These are phyloP conservation scores for Pasiphila rectangulata DNA, from an alignment of 2,888 invertebrate species.

Conservation along the genomic window DNA sequence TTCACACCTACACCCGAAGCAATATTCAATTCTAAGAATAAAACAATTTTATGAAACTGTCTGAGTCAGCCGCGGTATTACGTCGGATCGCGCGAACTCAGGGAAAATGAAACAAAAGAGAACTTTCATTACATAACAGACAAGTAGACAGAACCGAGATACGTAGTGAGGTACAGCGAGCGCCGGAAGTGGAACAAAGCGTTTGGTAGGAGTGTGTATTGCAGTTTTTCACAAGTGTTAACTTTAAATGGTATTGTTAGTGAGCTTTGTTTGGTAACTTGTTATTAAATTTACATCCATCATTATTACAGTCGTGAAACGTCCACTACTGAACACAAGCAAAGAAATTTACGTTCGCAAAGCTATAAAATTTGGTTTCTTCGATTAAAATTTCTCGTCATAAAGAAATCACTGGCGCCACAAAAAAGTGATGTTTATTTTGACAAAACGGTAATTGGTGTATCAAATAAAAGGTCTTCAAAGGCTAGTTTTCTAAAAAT, in stretches of 20 bases:
- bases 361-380: too few species aligned
- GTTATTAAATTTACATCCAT: too few species aligned
- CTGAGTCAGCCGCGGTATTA: neutral
- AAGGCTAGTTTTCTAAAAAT: too few species aligned
- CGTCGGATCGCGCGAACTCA: conserved; percentile 11
- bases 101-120: conserved; percentile 19
- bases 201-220: neutral
- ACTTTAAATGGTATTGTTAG: neutral
- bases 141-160: conserved; percentile 7
- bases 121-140: conserved; percentile 18
- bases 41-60: conserved; percentile 9
- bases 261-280: too few species aligned
- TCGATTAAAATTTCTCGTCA: too few species aligned
- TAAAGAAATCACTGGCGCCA: too few species aligned
- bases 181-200: neutral
- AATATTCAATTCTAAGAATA: conserved; percentile 17
- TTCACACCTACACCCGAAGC: neutral
- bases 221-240: neutral
- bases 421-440: too few species aligned
- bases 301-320: too few species aligned
- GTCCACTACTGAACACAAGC: too few species aligned
- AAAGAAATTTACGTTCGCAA: too few species aligned
- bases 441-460: too few species aligned
- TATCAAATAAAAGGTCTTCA: too few species aligned
- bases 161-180: neutral